Evolutionary conservation across 1,140 invertebrate species (phyloP).

Genomic region (Pygmarrhopalites habei): DNA sequence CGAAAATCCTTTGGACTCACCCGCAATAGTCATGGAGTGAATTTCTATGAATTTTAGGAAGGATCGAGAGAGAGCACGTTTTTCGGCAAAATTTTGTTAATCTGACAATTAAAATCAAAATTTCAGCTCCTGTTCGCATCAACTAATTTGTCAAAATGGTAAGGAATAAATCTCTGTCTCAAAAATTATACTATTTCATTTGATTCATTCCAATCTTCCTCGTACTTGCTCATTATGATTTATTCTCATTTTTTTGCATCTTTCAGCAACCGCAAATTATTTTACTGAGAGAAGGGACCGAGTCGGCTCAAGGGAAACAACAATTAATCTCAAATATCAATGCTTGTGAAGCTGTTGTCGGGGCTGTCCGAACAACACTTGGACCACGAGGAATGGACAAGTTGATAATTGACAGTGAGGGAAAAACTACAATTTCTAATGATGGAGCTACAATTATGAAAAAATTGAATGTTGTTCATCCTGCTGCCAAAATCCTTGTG

Average conservation of each 20-base stretch:
- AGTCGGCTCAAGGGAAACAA: conserved; percentile 88
- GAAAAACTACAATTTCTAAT: conserved; percentile 95
- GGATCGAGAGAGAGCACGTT: no score
- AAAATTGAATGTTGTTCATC: conserved; percentile 92
- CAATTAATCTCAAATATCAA: conserved; percentile 98
- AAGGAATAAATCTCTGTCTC: not conserved
- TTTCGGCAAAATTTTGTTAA: no score
- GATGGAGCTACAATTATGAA: conserved; percentile 99
- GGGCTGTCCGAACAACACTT: conserved; percentile 91
- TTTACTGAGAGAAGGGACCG: conserved; percentile 95
- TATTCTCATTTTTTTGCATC: not conserved
- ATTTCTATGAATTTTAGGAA: no score
- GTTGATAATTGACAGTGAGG: conserved; percentile 81
- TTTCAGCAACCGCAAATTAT: conserved; percentile 94
- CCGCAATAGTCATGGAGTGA: no score
- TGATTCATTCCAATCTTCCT: no score
- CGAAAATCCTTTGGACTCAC: no score
- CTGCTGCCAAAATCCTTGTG: conserved; percentile 93
- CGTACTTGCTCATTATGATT: no score
- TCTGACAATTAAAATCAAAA: no score
- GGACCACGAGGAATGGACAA: conserved; percentile 99
- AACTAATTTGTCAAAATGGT: no score
- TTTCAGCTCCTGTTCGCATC: no score
- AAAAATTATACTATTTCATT: not conserved
- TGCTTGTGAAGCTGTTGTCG: conserved; percentile 94